These are phyloP conservation scores for Aldrovandia affinis DNA, from an alignment of 2,797 vertebrate genomes.

Conservation along the genomic window DNA sequence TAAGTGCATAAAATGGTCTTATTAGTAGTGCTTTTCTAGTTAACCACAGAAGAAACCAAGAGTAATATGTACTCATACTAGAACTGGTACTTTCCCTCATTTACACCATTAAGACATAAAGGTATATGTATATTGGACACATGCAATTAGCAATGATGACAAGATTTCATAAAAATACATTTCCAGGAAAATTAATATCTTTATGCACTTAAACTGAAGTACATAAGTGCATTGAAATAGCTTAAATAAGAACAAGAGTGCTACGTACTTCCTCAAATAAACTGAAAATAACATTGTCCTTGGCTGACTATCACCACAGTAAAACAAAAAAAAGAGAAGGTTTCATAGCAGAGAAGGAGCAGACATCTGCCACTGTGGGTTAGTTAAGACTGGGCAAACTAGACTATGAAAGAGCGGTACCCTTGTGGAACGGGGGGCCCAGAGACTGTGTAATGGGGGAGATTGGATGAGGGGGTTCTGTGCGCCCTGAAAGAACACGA, in stretches of 20 bases:
- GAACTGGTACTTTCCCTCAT: no score
- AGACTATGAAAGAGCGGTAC: conserved; percentile 74
- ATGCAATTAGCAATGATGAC: not conserved
- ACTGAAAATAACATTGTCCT: not conserved
- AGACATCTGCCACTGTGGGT: not conserved
- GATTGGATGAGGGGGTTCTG: conserved; percentile 78
- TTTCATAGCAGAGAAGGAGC: conserved; percentile 1
- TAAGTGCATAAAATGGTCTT: not conserved
- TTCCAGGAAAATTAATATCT: no score
- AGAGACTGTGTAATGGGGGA: conserved; percentile 78
- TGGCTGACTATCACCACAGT: not conserved
- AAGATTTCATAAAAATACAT: not conserved
- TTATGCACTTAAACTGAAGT: no score
- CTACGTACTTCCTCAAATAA: not conserved
- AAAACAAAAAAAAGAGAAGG: not conserved
- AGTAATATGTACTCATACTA: not conserved
- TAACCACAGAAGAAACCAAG: not conserved
- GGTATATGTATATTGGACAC: not conserved
- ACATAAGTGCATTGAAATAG: no score
- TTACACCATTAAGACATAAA: not conserved
- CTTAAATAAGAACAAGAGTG: no score
- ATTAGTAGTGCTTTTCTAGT: not conserved
- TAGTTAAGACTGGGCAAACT: conserved; percentile 8
- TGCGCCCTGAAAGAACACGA: conserved; percentile 79
- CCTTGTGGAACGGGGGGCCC: conserved; percentile 78